A percentile compares a stretch with the other conserved stretches of the same genome.
These are phyloP conservation scores for Cylloceria caligata DNA, from an alignment of 2,888 invertebrate genomes.

Conservation along the genomic window DNA sequence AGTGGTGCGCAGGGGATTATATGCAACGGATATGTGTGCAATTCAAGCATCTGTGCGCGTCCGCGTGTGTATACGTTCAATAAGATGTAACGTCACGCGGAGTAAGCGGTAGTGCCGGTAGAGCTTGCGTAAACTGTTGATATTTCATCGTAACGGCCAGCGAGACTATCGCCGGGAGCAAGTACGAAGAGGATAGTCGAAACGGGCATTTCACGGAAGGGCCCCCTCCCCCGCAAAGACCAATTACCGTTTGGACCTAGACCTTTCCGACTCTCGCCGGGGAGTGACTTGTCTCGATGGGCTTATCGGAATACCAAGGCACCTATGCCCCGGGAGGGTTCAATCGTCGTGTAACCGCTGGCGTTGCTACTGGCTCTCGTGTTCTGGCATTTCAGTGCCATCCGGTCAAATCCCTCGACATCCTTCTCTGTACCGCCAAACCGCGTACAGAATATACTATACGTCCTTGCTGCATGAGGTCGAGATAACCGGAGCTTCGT, in stretches of 20 bases:
- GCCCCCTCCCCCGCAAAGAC: constrained; percentile 60
- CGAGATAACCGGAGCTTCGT: constrained; percentile 32
- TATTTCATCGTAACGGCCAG: constrained; percentile 61
- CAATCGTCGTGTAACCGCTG: constrained; percentile 36
- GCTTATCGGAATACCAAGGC: constrained; percentile 69
- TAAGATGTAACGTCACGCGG: background rate
- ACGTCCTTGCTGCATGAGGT: background rate
- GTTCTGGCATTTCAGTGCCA: constrained; percentile 6
- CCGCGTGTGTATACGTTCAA: background rate
- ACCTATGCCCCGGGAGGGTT: constrained; percentile 60
- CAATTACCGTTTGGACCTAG: constrained; percentile 66
- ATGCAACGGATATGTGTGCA: too few species aligned
- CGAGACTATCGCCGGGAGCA: constrained; percentile 4
- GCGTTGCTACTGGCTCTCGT: background rate
- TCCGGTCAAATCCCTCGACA: constrained; percentile 1
- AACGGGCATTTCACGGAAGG: constrained; percentile 39
- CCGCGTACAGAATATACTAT: background rate
- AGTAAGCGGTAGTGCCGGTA: background rate
- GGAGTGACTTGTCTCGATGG: constrained; percentile 53
- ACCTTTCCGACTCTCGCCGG: constrained; percentile 53
- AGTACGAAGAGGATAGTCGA: background rate
- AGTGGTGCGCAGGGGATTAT: too few species aligned
- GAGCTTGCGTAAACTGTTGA: constrained; percentile 32
- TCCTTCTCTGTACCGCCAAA: background rate
- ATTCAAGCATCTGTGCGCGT: too few species aligned